Evolutionary conservation across 2,797 vertebrate species (phyloP).

Genomic region (Manis pentadactyla): DNA sequence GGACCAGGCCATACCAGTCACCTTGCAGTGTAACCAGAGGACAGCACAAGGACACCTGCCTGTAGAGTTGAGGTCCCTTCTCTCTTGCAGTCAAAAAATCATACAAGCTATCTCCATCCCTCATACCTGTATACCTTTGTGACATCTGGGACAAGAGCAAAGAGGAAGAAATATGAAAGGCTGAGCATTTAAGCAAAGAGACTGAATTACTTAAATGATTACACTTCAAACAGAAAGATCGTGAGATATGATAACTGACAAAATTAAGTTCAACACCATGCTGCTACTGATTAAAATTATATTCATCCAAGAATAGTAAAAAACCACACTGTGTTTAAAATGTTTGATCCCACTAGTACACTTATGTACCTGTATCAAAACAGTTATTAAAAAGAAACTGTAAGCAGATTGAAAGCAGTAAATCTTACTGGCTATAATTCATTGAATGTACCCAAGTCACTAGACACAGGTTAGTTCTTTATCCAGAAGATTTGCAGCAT

Average conservation of each 20-base stretch:
- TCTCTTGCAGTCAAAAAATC: neutral
- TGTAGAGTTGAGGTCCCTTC: neutral
- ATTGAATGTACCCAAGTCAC: neutral
- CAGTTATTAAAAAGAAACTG: neutral
- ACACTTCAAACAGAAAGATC: conserved; percentile 25
- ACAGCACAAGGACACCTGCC: neutral
- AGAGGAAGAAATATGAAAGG: conserved; percentile 1
- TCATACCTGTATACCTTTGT: neutral
- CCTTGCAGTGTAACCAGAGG: neutral
- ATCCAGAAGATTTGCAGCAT: neutral
- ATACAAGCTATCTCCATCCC: neutral
- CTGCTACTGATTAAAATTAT: conserved; percentile 2
- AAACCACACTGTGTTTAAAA: conserved; percentile 17
- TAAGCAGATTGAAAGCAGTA: neutral
- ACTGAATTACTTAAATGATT: neutral
- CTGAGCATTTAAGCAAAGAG: neutral
- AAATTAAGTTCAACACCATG: neutral
- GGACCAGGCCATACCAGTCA: neutral
- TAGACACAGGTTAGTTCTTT: neutral
- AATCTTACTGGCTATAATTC: neutral
- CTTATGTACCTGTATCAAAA: neutral
- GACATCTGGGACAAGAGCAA: neutral
- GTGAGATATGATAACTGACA: neutral
- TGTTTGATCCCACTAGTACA: neutral
- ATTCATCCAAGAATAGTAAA: neutral